Base-by-base conservation (phyloP, 2,797 vertebrate species). In the Podarcis siculus region DNA sequence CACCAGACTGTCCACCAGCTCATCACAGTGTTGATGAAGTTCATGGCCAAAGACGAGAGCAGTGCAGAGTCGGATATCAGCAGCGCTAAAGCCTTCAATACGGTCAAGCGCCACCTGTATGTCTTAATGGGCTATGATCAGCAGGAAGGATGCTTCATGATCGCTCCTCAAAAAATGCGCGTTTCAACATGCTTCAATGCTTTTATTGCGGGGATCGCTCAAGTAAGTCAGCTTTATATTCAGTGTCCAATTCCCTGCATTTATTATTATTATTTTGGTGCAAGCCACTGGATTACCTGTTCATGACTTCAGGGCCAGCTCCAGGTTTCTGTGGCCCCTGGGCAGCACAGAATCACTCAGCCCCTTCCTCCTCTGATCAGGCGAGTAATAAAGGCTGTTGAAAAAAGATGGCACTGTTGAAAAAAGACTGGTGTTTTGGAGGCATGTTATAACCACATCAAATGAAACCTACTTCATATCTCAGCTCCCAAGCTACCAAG, bases 111-210 rank as follows among this genome's bases (percentile, higher is more conserved):
- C 30, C 99, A 99, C 90, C 97, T 99, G 37, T 99, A 99, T 0
- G 98, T 99, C 86, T 95, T 99, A 91, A 97, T 99, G 23, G 99
- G 99, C 82, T 99, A 98, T 0, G 99, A 99, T 94, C 98, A 99
- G 84, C 99, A 99, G 96, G 99, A 99, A 93, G 99, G 99, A 64
- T 99, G 99, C 96, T 99, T 99, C 96, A 99, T 99, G 98, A 99
- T 99, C 61, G 98, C 99, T 0, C 99, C 99, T 30, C 99, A 99
- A 94, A 99, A 99, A 96, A 99, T 99, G 99, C 98, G 99, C 69
- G 97, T 98, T 73, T 99, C 99, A 0, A 99, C 99, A 45, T 99
- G 99, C 95, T 99, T 99, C 93, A 99, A 99, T 39, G 99, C 98
- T 49, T 99, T 99, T 93, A 99, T 99, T 61, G 98, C 99, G 71